These are phyloP conservation scores for Drosophila dunni DNA, from an alignment of 1,140 invertebrate genomes.

Conservation along the genomic window DNA sequence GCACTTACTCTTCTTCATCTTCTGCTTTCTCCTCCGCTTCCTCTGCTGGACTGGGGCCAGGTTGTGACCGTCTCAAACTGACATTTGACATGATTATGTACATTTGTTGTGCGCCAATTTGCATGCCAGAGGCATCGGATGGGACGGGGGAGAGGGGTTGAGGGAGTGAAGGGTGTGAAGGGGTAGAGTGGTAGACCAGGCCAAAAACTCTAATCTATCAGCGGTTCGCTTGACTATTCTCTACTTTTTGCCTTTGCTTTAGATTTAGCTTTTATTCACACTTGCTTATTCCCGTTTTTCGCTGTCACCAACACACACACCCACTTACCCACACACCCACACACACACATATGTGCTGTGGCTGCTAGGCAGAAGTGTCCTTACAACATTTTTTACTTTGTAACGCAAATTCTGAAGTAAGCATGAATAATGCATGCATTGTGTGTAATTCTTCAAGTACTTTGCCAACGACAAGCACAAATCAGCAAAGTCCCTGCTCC, in stretches of 20 bases:
- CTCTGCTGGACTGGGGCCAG: conserved; percentile 15
- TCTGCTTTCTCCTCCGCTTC: no score
- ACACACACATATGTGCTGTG: conserved; percentile 1
- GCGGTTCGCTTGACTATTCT: conserved; percentile 64
- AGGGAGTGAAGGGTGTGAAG: neutral
- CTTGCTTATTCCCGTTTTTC: conserved; percentile 61
- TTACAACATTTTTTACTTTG: conserved; percentile 81
- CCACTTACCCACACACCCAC: conserved; percentile 14
- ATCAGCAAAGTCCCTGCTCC: conserved; percentile 47
- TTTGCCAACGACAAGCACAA: conserved; percentile 78
- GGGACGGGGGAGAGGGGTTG: neutral
- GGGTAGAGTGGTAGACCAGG: conserved; percentile 5
- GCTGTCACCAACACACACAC: conserved; percentile 26
- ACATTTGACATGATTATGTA: conserved; percentile 82
- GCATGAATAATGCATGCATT: conserved; percentile 82
- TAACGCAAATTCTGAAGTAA: conserved; percentile 83
- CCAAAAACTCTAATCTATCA: conserved; percentile 75
- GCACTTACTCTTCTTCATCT: neutral
- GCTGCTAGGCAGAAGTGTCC: conserved; percentile 71
- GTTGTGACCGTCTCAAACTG: conserved; percentile 56
- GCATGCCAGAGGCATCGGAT: conserved; percentile 45
- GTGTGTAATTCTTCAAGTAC: conserved; percentile 81
- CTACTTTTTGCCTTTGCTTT: conserved; percentile 45
- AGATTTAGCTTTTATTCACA: conserved; percentile 54
- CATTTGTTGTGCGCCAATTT: conserved; percentile 75